A percentile compares a stretch with the other conserved stretches of the same genome.
These are phyloP conservation scores for Alces alces DNA, from an alignment of 2,113 vertebrate genomes.

Conservation along the genomic window DNA sequence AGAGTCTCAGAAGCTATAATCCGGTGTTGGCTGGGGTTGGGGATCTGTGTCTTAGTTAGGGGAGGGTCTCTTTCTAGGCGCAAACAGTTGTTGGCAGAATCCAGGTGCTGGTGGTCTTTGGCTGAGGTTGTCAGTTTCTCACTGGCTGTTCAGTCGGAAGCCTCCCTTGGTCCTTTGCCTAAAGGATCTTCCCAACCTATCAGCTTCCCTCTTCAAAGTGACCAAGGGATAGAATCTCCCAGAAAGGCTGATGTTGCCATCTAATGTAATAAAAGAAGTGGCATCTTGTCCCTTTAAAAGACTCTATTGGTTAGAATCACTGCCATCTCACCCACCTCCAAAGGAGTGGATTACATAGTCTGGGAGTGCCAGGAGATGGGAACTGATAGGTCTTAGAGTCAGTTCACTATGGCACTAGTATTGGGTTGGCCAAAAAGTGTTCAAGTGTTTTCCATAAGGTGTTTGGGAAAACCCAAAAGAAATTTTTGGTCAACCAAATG, in stretches of 20 bases:
- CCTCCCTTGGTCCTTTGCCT: background rate
- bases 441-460: background rate
- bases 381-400: background rate
- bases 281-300: background rate
- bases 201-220: background rate
- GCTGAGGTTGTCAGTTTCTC: background rate
- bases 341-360: background rate
- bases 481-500: background rate
- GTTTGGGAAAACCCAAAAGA: background rate
- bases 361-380: background rate
- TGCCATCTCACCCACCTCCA: background rate
- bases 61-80: background rate
- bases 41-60: background rate
- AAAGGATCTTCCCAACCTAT: background rate
- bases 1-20: background rate
- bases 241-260: background rate
- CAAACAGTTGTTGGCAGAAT: too few relatives aligned
- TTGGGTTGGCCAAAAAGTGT: background rate
- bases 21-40: background rate
- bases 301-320: background rate
- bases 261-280: background rate
- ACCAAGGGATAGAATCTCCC: background rate
- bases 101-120: background rate
- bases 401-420: too few relatives aligned
- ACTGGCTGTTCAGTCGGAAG: background rate